Base-by-base conservation (phyloP, 2,888 invertebrate genomes). In the Eumacrocentrus americanus region DNA sequence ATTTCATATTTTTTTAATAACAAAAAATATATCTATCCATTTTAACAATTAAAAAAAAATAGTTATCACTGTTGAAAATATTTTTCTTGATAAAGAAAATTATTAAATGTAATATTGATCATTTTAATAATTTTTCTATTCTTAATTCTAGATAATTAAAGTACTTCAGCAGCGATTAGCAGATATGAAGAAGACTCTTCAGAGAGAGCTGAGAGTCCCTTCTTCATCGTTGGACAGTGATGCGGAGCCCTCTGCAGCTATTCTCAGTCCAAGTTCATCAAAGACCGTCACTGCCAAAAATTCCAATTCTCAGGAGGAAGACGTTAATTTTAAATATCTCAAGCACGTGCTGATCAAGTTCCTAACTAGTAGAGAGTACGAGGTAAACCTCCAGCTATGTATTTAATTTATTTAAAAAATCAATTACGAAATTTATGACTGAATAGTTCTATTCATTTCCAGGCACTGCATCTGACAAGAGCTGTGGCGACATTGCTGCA, bases 331-430 rank as follows among this genome's bases (percentile, higher is more conserved):
- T 75, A 88, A 88, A 78, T 96, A 96, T 80, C 84, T 96, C 60
- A 95, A 95, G 77, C 95, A 96, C 82, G 96, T 96, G 65, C 88
- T 96, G 64, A 89, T 96, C 2, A 94, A 95, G 77, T 96, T 96
- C 82, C 85, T 96, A 72, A 95, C 95, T 0, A 90, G 92, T 77
- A 85, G 92, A 64, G 95, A 95, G 81, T 83, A 85, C 67, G 87
- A 87, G 83, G 86, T 86, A 68, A 73, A 75, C 58, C 12, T 22
- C 4, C 12, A n/a, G n/a, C n/a, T n/a, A 14, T 55, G 23, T 57
- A 23, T 7, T 54, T 46, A 22, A 37, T 29, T 20, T n/a, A 25
- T 42, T 12, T n/a, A n/a, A n/a, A n/a, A n/a, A n/a, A n/a, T n/a
- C n/a, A n/a, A n/a, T n/a, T n/a, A n/a, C n/a, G n/a, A n/a, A n/a